Evolutionary conservation across 2,888 invertebrate genomes (phyloP).

Genomic region (Apamea crenata): DNA sequence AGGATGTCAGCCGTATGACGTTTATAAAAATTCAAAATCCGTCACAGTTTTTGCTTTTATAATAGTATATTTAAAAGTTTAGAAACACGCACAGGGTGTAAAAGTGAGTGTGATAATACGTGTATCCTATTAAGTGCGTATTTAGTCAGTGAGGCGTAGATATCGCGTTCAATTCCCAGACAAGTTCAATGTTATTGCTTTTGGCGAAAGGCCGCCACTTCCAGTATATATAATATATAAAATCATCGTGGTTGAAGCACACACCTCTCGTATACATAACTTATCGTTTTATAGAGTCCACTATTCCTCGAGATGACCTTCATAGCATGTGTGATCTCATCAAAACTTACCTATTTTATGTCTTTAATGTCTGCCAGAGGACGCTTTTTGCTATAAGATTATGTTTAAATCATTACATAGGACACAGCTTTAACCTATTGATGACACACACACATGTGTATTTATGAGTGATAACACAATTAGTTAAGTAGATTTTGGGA

Average conservation of each 20-base stretch:
- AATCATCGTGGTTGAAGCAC: neutral
- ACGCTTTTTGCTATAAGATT: constrained; percentile 8
- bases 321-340: constrained; percentile 20
- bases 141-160: no score
- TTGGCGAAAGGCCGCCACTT: no score
- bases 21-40: no score
- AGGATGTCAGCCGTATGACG: no score
- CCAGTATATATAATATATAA: neutral
- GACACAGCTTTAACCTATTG: neutral
- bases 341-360: neutral
- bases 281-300: neutral
- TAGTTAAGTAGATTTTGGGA: neutral
- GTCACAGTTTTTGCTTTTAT: no score
- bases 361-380: constrained; percentile 12
- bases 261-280: constrained; percentile 3
- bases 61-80: no score
- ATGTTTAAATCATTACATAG: neutral
- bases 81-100: no score
- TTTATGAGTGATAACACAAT: neutral
- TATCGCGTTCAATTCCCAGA: no score
- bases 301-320: constrained; percentile 18
- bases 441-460: neutral
- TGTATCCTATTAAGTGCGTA: no score
- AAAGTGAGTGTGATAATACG: no score
- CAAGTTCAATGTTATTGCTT: no score